Conservation (phyloP, 1,140 invertebrate genomes). For the Ceratina calcarata region DNA sequence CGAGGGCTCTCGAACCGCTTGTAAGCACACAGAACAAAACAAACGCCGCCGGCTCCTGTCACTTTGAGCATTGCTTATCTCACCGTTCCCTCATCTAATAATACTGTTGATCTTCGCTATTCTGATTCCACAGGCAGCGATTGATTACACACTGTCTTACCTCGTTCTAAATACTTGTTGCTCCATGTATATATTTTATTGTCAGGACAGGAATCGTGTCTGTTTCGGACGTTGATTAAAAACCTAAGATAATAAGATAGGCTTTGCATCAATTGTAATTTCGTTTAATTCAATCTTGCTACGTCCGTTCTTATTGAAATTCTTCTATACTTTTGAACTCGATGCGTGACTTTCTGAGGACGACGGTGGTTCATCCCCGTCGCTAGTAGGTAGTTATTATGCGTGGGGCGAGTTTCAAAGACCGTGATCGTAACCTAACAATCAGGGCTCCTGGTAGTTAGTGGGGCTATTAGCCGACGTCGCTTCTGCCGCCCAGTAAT, state of each 20-base stretch:
- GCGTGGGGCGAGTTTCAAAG: conserved; percentile 57
- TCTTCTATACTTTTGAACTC: no score
- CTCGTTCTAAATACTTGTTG: no score
- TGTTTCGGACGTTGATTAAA: no score
- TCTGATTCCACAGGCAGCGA: background rate
- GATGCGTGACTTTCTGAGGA: no score
- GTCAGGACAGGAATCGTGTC: no score
- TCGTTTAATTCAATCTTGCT: no score
- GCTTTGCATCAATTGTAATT: no score
- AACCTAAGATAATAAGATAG: no score
- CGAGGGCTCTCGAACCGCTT: conserved; percentile 51
- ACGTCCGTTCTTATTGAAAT: no score
- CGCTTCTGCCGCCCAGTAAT: conserved; percentile 56
- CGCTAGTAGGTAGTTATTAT: conserved; percentile 52
- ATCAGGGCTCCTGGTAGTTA: conserved; percentile 59
- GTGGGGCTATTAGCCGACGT: conserved; percentile 56
- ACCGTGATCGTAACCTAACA: conserved; percentile 59
- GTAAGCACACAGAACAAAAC: conserved; percentile 42
- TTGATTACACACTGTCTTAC: background rate
- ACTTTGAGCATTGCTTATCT: background rate
- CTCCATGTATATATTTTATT: background rate
- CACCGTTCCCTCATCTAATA: background rate
- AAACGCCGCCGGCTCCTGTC: background rate
- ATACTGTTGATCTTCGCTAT: background rate
- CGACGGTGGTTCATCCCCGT: conserved; percentile 28